Base-by-base conservation (phyloP, 2,888 invertebrate genomes). In the Orchesella flavescens region DNA sequence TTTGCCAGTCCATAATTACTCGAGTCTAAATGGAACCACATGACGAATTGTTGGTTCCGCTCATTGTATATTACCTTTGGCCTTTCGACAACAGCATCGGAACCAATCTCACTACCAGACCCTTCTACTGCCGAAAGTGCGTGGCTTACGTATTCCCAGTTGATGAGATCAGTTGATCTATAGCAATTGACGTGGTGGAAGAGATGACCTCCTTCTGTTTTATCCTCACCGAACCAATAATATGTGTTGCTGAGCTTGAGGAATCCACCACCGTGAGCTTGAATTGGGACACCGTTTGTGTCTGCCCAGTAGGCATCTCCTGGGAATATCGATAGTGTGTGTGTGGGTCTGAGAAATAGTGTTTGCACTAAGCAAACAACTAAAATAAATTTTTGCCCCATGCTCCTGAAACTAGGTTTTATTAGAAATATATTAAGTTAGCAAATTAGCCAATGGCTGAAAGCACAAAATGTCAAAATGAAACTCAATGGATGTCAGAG, bases 211-310 rank as follows among this genome's bases (percentile, higher is more conserved):
- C 78, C 72, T 43, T 46, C 43, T 5, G 83, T 83, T 59, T 83
- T 83, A 73, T 83, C 83, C 55, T 83, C 83, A 24, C 83, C 83
- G 34, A 83, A 83, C 83, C 83, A 83, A 24, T 83, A 83, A 43
- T 73, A 83, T 1, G 66, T 46, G 10, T 44, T 5, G 34, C 76
- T 71, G 2, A 49, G 19, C 13, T 34, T 13, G 1, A 82, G 49
- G 15, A 82, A 71, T 5, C 82, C 82, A 9, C 75, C 75, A 9
- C 82, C 82, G 24, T 82, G 82, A 55, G 82, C 82, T 43, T 82
- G 76, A 2, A 82, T 82, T 1, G 82, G 75, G 19, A 23, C 44
- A n/a, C 82, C 82, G 17, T 9, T n/a, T 1, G 82, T 82, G 76
- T 82, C 82, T 1, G 76, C 68, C 82, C 82, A 82, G 66, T 61